These are phyloP conservation scores for Zoroaster sp. DNA, from an alignment of 53 echinoderm and acorn worm genomes.

Conservation along the genomic window DNA sequence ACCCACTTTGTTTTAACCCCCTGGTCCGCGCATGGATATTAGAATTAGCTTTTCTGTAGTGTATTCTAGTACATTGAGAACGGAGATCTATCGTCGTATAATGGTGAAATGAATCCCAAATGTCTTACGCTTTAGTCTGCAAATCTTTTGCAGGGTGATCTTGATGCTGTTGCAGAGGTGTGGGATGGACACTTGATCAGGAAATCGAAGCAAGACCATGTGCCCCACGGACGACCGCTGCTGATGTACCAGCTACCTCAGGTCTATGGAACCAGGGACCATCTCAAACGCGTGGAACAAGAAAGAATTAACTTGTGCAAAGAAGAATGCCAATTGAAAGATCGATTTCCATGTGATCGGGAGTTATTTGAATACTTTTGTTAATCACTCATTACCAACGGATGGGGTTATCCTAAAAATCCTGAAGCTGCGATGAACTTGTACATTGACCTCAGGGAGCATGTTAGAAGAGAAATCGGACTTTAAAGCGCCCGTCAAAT, in stretches of 20 bases:
- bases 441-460: slow-evolving; percentile 18
- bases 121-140: background rate
- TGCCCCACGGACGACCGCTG: slow-evolving; percentile 22
- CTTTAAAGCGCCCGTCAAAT: too few species aligned
- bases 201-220: slow-evolving; percentile 17
- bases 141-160: slow-evolving; percentile 13
- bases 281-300: slow-evolving; percentile 8
- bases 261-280: slow-evolving; percentile 27
- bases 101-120: too few species aligned
- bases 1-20: too few species aligned
- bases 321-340: slow-evolving; percentile 28
- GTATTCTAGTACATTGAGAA: too few species aligned
- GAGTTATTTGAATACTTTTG: slow-evolving; percentile 11
- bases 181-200: slow-evolving; percentile 36
- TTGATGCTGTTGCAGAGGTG: slow-evolving; percentile 14
- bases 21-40: too few species aligned
- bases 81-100: too few species aligned
- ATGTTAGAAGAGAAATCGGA: background rate
- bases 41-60: too few species aligned
- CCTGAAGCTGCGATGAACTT: slow-evolving; percentile 20
- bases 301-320: slow-evolving; percentile 4
- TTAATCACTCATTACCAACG: background rate
- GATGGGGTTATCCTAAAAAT: slow-evolving; percentile 1
- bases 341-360: slow-evolving; percentile 15
- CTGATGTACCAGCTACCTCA: slow-evolving; percentile 21